Percentiles rank a stretch among this genome's conserved stretches.
Conservation (phyloP, 1,140 invertebrate species). For the Philopotamus ludificatus region DNA sequence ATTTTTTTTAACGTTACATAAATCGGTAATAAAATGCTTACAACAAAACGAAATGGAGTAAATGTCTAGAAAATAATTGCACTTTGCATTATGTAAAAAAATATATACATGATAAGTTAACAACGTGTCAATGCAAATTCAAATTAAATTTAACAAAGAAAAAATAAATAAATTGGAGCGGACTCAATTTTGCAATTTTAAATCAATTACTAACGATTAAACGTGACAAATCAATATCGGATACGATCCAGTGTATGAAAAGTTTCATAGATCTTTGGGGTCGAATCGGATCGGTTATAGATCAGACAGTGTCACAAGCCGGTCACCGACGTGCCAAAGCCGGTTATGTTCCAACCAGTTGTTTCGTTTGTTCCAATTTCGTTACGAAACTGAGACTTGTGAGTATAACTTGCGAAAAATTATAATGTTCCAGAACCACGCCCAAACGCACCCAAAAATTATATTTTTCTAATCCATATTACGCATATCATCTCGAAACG, state of each 20-base stretch:
- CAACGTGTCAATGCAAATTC: no score
- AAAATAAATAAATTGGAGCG: background rate
- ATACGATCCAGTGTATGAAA: no score
- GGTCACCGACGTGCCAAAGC: background rate
- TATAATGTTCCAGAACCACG: background rate
- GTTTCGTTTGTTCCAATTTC: background rate
- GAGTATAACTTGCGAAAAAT: slow-evolving; percentile 8
- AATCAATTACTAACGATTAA: no score
- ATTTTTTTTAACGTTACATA: background rate
- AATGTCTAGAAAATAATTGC: no score
- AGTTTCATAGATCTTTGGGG: no score
- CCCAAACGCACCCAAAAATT: background rate
- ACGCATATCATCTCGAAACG: no score
- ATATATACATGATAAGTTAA: no score
- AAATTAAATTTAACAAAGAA: background rate
- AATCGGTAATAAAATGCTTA: no score
- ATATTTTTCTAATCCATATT: background rate
- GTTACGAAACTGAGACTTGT: slow-evolving; percentile 16
- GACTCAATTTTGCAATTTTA: no score
- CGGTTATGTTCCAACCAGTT: background rate
- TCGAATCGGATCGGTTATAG: background rate
- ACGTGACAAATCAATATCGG: no score
- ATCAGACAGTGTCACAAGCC: background rate
- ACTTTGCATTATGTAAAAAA: no score
- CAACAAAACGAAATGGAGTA: no score